These are phyloP conservation scores for Montifringilla adamsi DNA, from an alignment of 2,113 vertebrate species.

Conservation along the genomic window DNA sequence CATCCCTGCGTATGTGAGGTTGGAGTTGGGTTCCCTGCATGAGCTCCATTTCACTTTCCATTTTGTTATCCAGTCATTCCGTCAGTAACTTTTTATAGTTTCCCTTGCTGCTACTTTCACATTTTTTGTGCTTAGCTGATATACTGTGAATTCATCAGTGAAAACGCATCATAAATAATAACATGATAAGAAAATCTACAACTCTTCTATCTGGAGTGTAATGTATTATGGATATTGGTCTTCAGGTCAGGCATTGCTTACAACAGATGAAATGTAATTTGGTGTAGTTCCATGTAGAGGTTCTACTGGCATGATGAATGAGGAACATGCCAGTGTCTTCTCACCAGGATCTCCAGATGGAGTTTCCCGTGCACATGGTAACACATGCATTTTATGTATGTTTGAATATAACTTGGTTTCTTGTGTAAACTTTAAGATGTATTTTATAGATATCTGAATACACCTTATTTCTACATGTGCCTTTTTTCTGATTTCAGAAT, in stretches of 20 bases:
- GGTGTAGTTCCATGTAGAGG: background rate
- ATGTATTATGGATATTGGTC: background rate
- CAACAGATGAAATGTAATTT: background rate
- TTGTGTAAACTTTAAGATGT: background rate
- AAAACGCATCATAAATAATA: background rate
- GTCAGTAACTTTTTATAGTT: background rate
- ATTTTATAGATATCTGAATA: background rate
- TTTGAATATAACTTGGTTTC: background rate
- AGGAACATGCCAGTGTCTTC: background rate
- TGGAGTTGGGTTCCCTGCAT: background rate
- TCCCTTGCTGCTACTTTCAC: background rate
- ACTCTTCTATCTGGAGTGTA: background rate
- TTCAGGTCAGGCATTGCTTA: background rate
- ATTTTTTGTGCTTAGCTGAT: background rate
- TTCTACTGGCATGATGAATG: background rate
- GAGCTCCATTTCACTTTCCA: background rate
- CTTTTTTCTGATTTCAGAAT: slow-evolving; percentile 10
- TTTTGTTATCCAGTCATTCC: background rate
- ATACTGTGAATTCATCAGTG: background rate
- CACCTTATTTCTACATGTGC: background rate
- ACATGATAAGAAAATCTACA: background rate
- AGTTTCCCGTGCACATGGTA: background rate
- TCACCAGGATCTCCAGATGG: background rate
- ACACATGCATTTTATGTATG: background rate
- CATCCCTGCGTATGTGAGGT: background rate